Conservation (phyloP, 2,888 invertebrate genomes). For the Aporophyla lueneburgensis region DNA sequence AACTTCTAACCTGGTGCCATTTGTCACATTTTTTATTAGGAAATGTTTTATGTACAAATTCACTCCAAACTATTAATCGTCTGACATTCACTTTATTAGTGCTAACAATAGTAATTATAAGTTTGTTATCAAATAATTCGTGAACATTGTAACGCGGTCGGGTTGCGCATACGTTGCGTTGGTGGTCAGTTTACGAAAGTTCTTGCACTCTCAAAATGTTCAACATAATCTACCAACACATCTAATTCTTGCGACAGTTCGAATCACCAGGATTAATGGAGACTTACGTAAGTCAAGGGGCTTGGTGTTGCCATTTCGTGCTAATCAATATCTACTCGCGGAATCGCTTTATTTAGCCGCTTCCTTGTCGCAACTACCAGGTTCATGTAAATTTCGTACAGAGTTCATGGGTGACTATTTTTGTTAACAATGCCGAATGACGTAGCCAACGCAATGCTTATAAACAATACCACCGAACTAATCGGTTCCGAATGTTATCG, state of each 20-base stretch:
- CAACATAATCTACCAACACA: slow-evolving; percentile 67
- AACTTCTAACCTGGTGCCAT: neutral
- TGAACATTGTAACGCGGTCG: slow-evolving; percentile 71
- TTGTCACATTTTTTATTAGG: neutral
- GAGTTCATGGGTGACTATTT: slow-evolving; percentile 66
- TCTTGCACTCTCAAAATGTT: slow-evolving; percentile 64
- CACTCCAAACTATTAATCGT: slow-evolving; percentile 11
- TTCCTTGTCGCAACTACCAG: slow-evolving; percentile 16
- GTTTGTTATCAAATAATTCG: slow-evolving; percentile 74
- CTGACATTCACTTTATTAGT: slow-evolving; percentile 52
- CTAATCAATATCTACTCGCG: slow-evolving; percentile 33
- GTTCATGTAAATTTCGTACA: slow-evolving; percentile 24
- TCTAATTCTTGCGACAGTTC: slow-evolving; percentile 65
- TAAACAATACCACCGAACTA: slow-evolving; percentile 65
- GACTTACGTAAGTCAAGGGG: slow-evolving; percentile 51
- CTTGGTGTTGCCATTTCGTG: slow-evolving; percentile 21
- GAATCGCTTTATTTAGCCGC: slow-evolving; percentile 27
- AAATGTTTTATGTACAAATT: slow-evolving; percentile 16
- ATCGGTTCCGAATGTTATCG: slow-evolving; percentile 57
- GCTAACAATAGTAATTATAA: slow-evolving; percentile 64
- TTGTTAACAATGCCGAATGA: slow-evolving; percentile 63
- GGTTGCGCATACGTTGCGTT: slow-evolving; percentile 64
- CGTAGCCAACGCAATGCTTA: slow-evolving; percentile 64
- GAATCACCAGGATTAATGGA: slow-evolving; percentile 60
- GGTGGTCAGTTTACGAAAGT: slow-evolving; percentile 70